Base-by-base conservation (phyloP, 2,113 vertebrate genomes). In the Xenopus tropicalis region DNA sequence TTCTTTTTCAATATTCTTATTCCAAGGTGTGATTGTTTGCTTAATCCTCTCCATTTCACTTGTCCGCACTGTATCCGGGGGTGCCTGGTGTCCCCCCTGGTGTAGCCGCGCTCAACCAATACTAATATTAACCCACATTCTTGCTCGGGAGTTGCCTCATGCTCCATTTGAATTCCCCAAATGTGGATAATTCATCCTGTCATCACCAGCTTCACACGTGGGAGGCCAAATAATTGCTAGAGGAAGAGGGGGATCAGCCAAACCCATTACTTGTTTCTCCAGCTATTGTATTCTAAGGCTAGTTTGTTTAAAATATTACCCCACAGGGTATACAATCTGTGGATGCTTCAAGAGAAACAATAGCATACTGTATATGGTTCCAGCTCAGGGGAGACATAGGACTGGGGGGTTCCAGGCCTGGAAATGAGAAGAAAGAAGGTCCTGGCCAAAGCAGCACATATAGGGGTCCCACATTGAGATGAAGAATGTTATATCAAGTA, bases 161-260 rank as follows among this genome's bases (percentile, higher is more conserved):
- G 62, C 42, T 65, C 11, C 62, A 21, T 29, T 13, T 43, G 25
- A 44, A 44, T 65, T 65, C 11, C 72, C 65, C 66, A 61, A 68
- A 46, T 42, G 42, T 57, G 11, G 57, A 74, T 67, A 68, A 74
- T 74, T 67, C 65, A 51, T 69, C 5, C 48, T 74, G 65, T 74
- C 72, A 74, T 67, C 72, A 57, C 62, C 29, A 22, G 5, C 3
- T 44, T 24, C 52, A 44, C 23, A 73, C 42, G 52, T 58, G 13
- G 57, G n/a, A 46, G 42, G 44, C 20, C 19, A 25, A 25, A 62
- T 68, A 14, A 25, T 25, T 25, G 24, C 16, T 24, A 42, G 72
- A 51, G 20, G 42, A 74, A 68, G 22, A 54, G 14, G 43, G 57
- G 72, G 72, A 74, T 68, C 68, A 74, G n/a, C 44, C 48, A 68